Conservation (phyloP, 1,140 invertebrate genomes). For the Belonocnema kinseyi region DNA sequence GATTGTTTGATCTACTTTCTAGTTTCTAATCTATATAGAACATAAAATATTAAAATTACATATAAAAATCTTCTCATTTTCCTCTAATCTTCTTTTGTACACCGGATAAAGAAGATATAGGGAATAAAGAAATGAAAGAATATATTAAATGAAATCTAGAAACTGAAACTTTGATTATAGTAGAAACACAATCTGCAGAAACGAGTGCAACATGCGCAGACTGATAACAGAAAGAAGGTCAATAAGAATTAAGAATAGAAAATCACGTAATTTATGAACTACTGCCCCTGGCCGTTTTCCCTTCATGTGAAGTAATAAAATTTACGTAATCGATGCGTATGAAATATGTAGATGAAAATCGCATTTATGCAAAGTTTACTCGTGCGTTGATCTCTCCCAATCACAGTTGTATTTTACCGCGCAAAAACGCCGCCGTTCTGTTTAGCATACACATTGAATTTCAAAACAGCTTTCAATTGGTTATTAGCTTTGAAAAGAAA, state of each 20-base stretch:
- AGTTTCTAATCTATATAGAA: conserved; percentile 19
- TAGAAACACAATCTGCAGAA: not conserved
- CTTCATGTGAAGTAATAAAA: conserved; percentile 11
- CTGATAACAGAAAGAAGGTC: conserved; percentile 19
- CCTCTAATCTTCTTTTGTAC: not conserved
- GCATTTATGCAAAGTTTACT: conserved; percentile 17
- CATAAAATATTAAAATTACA: not conserved
- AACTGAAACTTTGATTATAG: not conserved
- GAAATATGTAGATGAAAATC: conserved; percentile 22
- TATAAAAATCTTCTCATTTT: not conserved
- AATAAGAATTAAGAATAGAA: not conserved
- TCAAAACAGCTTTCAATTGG: not conserved
- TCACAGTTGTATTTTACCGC: conserved; percentile 14
- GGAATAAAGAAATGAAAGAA: not conserved
- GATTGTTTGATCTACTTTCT: conserved; percentile 17
- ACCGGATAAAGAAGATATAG: not conserved
- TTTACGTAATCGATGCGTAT: conserved; percentile 9
- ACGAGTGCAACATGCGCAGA: not conserved
- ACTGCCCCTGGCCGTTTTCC: conserved; percentile 27
- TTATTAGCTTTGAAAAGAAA: not conserved
- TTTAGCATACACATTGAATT: not conserved
- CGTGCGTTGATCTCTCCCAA: conserved; percentile 21
- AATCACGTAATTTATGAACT: conserved; percentile 18
- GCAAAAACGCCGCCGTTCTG: conserved; percentile 2
- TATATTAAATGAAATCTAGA: not conserved